Conservation (phyloP, 1,140 invertebrate species). For the Polyergus mexicanus region DNA sequence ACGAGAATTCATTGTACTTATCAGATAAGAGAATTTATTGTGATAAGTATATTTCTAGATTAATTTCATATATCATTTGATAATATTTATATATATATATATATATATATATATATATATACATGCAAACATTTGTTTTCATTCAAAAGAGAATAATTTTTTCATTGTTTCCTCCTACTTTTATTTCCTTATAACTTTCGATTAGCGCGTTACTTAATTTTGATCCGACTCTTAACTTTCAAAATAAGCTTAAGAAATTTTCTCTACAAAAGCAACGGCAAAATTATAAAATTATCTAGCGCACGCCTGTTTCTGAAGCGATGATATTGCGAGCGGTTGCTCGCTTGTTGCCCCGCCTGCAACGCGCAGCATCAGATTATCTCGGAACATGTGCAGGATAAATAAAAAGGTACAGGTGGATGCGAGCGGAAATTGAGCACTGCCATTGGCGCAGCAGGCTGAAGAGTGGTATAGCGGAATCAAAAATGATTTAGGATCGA, state of each 20-base stretch:
- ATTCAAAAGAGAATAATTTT: background rate
- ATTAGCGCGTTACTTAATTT: background rate
- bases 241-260: background rate
- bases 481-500: conserved; percentile 48
- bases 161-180: background rate
- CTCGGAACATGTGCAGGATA: conserved; percentile 35
- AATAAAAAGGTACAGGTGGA: conserved; percentile 49
- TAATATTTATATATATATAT: too few species aligned
- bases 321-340: conserved; percentile 10
- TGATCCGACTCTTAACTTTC: background rate
- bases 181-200: background rate
- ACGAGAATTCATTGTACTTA: background rate
- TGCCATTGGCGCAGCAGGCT: conserved; percentile 38
- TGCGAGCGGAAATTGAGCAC: conserved; percentile 60
- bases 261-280: background rate
- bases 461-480: conserved; percentile 16
- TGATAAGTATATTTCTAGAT: conserved; percentile 12
- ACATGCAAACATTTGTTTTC: background rate
- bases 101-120: too few species aligned
- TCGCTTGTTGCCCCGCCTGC: conserved; percentile 1
- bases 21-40: conserved; percentile 7
- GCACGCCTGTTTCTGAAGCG: background rate
- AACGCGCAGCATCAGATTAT: conserved; percentile 55
- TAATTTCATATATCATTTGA: background rate
- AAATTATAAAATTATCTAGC: conserved; percentile 9